These are phyloP conservation scores for Rousettus madagascariensis DNA, from an alignment of 2,797 vertebrate species.

Conservation along the genomic window DNA sequence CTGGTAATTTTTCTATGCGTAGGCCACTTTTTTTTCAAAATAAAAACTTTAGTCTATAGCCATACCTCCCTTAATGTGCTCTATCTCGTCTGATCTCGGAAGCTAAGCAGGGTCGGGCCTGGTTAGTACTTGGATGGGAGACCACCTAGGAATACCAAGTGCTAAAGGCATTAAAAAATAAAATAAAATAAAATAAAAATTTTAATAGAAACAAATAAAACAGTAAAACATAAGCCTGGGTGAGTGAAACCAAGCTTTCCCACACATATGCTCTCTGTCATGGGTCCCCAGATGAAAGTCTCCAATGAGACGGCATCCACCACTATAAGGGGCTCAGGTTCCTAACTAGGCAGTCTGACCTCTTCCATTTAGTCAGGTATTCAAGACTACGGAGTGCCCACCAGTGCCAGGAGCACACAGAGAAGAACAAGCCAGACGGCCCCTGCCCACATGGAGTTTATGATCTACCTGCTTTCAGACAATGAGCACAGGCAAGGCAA, in stretches of 20 bases:
- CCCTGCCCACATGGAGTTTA: fast-evolving
- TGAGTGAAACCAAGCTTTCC: neutral
- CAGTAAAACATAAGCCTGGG: neutral
- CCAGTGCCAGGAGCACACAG: fast-evolving
- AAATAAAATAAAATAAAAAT: neutral
- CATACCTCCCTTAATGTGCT: too few relatives aligned
- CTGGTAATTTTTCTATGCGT: neutral
- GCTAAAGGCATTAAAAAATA: too few relatives aligned
- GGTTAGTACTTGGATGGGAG: too few relatives aligned
- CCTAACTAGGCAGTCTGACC: fast-evolving
- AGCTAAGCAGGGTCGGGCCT: too few relatives aligned
- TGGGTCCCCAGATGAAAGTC: neutral
- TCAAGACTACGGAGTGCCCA: fast-evolving
- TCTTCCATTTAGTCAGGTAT: neutral
- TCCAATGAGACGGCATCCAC: fast-evolving
- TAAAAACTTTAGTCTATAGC: neutral
- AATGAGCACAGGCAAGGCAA: neutral
- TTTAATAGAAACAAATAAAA: neutral
- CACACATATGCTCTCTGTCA: fast-evolving
- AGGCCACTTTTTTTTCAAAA: neutral
- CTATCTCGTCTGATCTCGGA: too few relatives aligned
- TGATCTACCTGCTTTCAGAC: neutral
- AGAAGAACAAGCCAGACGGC: neutral
- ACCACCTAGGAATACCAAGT: too few relatives aligned
- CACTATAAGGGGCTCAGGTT: fast-evolving